Evolutionary conservation across 2,113 vertebrate genomes (phyloP).

Genomic region (Thunnus maccoyii): DNA sequence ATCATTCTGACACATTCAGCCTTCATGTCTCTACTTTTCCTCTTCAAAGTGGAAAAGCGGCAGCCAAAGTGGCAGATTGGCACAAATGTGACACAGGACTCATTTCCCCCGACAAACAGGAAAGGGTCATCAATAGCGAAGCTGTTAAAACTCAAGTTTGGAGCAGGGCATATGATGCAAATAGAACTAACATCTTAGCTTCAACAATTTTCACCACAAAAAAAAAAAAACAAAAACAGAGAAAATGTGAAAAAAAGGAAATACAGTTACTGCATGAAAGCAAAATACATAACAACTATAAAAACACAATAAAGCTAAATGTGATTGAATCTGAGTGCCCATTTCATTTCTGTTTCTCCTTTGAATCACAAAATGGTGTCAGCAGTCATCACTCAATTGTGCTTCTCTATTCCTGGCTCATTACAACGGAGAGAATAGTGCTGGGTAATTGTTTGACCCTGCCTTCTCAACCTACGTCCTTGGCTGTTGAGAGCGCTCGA

Average conservation of each 20-base stretch:
- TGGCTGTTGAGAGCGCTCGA: slow-evolving; percentile 63
- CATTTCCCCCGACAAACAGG: slow-evolving; percentile 52
- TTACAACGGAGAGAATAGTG: slow-evolving; percentile 61
- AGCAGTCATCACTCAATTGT: slow-evolving; percentile 46
- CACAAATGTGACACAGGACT: slow-evolving; percentile 50
- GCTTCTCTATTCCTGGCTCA: slow-evolving; percentile 61
- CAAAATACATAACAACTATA: slow-evolving; percentile 17
- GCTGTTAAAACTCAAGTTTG: slow-evolving; percentile 22
- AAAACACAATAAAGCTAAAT: slow-evolving; percentile 44
- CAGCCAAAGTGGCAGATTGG: slow-evolving; percentile 35
- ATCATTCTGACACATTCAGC: slow-evolving; percentile 60
- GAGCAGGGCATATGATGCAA: neutral
- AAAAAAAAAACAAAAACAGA: neutral
- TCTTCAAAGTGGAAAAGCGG: slow-evolving; percentile 17
- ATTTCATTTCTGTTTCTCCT: slow-evolving; percentile 47
- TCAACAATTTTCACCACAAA: neutral
- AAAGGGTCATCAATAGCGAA: slow-evolving; percentile 10
- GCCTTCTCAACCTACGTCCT: slow-evolving; percentile 65
- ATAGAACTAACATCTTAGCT: slow-evolving; percentile 1
- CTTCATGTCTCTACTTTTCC: slow-evolving; percentile 47
- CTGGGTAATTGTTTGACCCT: slow-evolving; percentile 69
- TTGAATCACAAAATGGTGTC: slow-evolving; percentile 64
- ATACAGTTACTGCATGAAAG: neutral
- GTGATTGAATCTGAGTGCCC: slow-evolving; percentile 49
- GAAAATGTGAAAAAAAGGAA: neutral